Conservation (phyloP, 2,113 vertebrate genomes). For the Salminus brasiliensis region DNA sequence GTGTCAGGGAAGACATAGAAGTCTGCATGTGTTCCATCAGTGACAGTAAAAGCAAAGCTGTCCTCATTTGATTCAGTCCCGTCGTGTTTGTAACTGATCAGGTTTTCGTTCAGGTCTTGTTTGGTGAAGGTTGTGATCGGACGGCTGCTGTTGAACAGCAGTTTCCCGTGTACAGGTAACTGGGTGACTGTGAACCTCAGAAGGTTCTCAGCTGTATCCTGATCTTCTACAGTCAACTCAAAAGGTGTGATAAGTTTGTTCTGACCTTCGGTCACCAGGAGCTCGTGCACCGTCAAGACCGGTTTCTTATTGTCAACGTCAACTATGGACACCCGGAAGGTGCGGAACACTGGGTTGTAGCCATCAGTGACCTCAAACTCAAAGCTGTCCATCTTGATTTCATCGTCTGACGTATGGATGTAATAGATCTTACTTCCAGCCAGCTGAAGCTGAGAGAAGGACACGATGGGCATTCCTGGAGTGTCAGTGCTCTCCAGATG, state of each 20-base stretch:
- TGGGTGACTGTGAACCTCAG: slow-evolving; percentile 87
- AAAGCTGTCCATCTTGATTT: slow-evolving; percentile 96
- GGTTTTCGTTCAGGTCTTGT: slow-evolving; percentile 93
- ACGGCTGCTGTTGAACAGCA: slow-evolving; percentile 82
- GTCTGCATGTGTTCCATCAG: slow-evolving; percentile 88
- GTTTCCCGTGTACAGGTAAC: slow-evolving; percentile 85
- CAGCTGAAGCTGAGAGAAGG: slow-evolving; percentile 90
- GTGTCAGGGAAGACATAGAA: slow-evolving; percentile 94
- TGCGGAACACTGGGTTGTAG: slow-evolving; percentile 91
- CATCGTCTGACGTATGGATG: slow-evolving; percentile 91
- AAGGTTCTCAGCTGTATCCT: slow-evolving; percentile 83
- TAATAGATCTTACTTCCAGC: slow-evolving; percentile 95
- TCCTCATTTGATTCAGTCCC: slow-evolving; percentile 84
- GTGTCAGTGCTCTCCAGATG: slow-evolving; percentile 91
- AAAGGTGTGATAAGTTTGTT: slow-evolving; percentile 92
- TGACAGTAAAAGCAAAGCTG: slow-evolving; percentile 92
- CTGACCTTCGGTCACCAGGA: slow-evolving; percentile 85
- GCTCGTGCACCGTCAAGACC: slow-evolving; percentile 83
- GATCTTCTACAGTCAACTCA: slow-evolving; percentile 90
- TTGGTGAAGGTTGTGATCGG: slow-evolving; percentile 84
- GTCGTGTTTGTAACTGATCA: slow-evolving; percentile 93
- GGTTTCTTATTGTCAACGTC: slow-evolving; percentile 97
- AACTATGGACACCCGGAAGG: slow-evolving; percentile 90
- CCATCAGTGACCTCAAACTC: slow-evolving; percentile 96
- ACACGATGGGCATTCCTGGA: slow-evolving; percentile 82